A percentile compares a stretch with the other conserved stretches of the same genome.
Evolutionary conservation across 2,888 invertebrate species (phyloP).

Genomic region (Apamea sordens): DNA sequence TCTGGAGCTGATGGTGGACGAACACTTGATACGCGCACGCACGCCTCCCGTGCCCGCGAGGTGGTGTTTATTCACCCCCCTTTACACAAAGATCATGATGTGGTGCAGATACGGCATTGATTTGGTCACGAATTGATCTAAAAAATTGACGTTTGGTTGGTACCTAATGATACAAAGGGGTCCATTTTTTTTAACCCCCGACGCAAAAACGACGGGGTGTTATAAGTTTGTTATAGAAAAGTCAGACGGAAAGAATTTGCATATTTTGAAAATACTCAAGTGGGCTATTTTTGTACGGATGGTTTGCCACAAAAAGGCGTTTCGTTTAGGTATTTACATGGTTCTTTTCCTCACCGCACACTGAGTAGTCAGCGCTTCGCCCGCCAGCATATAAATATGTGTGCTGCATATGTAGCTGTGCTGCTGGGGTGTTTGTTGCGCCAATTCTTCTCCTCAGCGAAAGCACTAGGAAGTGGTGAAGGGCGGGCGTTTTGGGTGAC

Average conservation of each 20-base stretch:
- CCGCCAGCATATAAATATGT: background rate
- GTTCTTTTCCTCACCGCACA: background rate
- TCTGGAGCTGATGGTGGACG: slow-evolving; percentile 64
- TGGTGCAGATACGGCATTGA: slow-evolving; percentile 40
- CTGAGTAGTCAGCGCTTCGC: background rate
- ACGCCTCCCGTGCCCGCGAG: slow-evolving; percentile 79
- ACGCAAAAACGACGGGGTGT: too few relatives aligned
- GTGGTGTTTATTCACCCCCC: slow-evolving; percentile 85
- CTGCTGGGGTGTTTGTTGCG: too few relatives aligned
- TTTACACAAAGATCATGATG: slow-evolving; percentile 71
- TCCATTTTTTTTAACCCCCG: background rate
- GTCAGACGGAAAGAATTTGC: background rate
- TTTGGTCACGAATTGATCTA: slow-evolving; percentile 9
- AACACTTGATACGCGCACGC: slow-evolving; percentile 82
- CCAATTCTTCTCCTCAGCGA: too few relatives aligned
- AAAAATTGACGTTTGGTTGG: background rate
- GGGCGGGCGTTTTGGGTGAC: too few relatives aligned
- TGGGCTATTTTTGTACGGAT: background rate
- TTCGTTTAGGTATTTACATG: background rate
- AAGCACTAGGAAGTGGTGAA: too few relatives aligned
- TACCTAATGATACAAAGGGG: background rate
- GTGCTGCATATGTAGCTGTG: too few relatives aligned
- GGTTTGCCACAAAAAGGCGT: background rate
- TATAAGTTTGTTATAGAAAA: too few relatives aligned
- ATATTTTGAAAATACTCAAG: background rate